Conservation (phyloP, 2,797 vertebrate species). For the Tangara arthus region DNA sequence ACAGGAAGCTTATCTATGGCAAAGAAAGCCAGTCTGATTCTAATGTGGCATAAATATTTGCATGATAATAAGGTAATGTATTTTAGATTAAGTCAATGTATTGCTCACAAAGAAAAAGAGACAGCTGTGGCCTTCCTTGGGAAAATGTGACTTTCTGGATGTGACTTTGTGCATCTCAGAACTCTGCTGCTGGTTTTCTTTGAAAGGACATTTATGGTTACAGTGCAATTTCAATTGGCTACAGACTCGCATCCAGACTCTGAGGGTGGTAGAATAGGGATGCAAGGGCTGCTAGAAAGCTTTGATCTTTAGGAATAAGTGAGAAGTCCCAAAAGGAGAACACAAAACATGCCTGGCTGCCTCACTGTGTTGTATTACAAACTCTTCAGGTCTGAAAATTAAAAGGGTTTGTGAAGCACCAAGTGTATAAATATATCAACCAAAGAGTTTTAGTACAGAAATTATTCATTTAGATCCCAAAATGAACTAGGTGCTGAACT, state of each 20-base stretch:
- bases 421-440: background rate
- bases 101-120: background rate
- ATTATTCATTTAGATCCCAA: background rate
- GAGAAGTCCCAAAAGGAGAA: background rate
- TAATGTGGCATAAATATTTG: slow-evolving; percentile 50
- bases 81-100: background rate
- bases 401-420: background rate
- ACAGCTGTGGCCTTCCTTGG: background rate
- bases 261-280: background rate
- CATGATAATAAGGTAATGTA: slow-evolving; percentile 28
- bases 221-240: background rate
- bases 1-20: slow-evolving; percentile 40
- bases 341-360: background rate
- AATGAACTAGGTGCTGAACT: background rate
- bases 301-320: background rate
- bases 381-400: background rate
- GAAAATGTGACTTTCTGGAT: background rate
- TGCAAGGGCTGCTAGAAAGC: background rate
- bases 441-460: background rate
- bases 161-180: background rate
- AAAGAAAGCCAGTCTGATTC: slow-evolving; percentile 23
- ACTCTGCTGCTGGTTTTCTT: background rate
- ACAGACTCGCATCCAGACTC: background rate
- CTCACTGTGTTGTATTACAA: background rate
- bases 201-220: background rate